Evolutionary conservation across 2,797 vertebrate species (phyloP), one percentile per base, ranked within the genome.

Genomic region (Cuculus canorus): DNA sequence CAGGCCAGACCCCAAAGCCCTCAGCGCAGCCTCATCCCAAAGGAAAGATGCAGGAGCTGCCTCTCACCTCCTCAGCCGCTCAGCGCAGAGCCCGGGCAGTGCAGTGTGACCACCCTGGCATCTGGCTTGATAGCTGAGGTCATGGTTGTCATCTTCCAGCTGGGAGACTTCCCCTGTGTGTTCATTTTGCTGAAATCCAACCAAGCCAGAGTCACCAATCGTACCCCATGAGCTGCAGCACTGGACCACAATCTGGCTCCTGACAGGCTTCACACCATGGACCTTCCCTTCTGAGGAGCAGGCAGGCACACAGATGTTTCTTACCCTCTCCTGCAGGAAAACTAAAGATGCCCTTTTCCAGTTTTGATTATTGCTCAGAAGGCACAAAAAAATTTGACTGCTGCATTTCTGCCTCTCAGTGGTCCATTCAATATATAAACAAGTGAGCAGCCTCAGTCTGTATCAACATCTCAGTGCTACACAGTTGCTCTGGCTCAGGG

Each of bases 401-500:
- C 35, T 39, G 18, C n/a, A 3, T 22, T 65, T 64, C 25, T 33
- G 10, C 9, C 7, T 50, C 30, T 47, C 17, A 5, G 24, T 13
- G 2, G 1, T 33, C 41, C 4, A 1, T 22, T 60, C 33, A 17
- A 53, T 14, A 25, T 5, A 48, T 10, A 5, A 45, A 30, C 5
- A 8, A 39, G 16, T 2, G 28, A 63, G 53, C 3, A 3, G 17
- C 11, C 0, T 7, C 11, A 1, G 3, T 8, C 27, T 1, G 0
- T 3, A 5, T 6, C 54, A 13, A 17, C 35, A 23, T 0, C 71
- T 28, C 5, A 1, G 45, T 8, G 22, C 2, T 7, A 22, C 11
- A 8, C 3, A 4, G 24, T 1, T 24, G 16, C 57, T 35, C 11
- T 0, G 0, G 12, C 12, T 13, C 0, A 0, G 32, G 23, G 52